Evolutionary conservation across 1,140 invertebrate species (phyloP), one percentile per base, ranked within the genome.

Genomic region (Hesperophylax magnus): DNA sequence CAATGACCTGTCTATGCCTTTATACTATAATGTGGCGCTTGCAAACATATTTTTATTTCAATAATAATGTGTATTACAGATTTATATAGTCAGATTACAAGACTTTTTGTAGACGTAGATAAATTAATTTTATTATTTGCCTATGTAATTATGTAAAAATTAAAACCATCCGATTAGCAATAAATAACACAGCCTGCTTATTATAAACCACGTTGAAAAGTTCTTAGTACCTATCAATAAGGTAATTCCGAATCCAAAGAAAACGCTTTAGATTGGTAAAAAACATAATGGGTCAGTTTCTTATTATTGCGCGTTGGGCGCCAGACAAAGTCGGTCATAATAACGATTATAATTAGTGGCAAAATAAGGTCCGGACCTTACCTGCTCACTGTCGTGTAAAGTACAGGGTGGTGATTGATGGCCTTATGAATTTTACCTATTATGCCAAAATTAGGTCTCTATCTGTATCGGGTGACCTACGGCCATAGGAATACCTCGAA

Each of bases 371-470:
- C 53, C 24, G 71, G 53, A 58, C 71, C 53, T 75, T 75, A 75
- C 71, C 71, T 75, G 71, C 31, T 75, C n/a, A 27, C 52, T 54
- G 71, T 58, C 71, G n/a, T 52, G 39, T 20, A 71, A 71, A 71
- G 39, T 71, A 52, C 39, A 71, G 67, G 67, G 31, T 5, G n/a
- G n/a, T 56, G 71, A 58, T 58, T 27, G 71, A 75, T 72, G 34
- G 47, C 71, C 53, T 56, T 54, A 18, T 72, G 69, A 53, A 72
- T 72, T 54, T 58, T 75, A 75, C 24, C 71, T 75, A 75, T 75
- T 58, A 39, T 75, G 71, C 71, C 71, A 75, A 75, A 75, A 75
- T 75, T 75, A 75, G 52, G n/a, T 31, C 24, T 17, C 53, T 56
- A 56, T 72, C 47, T 53, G 2, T 22, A 24, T n/a, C 11, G 7